A percentile compares a stretch with the other conserved stretches of the same genome.
Conservation (phyloP, 2,113 vertebrate genomes). For the Archilochus colubris region DNA sequence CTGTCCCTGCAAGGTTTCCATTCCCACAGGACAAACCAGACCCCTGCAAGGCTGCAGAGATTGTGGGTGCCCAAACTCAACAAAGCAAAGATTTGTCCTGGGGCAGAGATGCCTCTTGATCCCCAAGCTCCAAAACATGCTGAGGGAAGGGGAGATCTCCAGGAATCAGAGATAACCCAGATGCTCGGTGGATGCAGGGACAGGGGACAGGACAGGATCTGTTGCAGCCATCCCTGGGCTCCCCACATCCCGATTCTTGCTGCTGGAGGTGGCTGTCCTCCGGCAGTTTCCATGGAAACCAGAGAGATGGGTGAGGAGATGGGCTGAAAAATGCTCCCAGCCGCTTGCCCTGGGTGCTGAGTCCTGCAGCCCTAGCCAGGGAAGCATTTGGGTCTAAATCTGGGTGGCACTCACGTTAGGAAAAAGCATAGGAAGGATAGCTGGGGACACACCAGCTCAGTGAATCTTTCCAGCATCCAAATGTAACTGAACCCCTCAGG, state of each 20-base stretch:
- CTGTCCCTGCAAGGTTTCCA: not conserved
- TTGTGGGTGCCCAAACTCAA: not conserved
- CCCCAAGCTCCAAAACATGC: not conserved
- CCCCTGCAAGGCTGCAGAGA: not conserved
- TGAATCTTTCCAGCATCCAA: not conserved
- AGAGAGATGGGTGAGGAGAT: not conserved
- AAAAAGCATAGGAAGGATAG: not conserved
- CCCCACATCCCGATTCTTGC: not conserved
- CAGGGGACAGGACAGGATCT: not conserved
- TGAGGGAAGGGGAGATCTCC: not conserved
- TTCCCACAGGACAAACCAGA: not conserved
- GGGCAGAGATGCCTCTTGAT: not conserved
- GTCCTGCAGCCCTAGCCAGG: not conserved
- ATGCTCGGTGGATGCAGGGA: not conserved
- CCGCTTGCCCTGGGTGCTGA: fast-evolving
- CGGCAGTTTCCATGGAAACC: conserved; percentile 40
- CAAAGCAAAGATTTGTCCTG: not conserved
- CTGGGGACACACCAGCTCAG: not conserved
- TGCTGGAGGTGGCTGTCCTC: not conserved
- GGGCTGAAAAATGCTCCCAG: not conserved
- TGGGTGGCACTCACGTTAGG: not conserved
- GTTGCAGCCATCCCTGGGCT: not conserved
- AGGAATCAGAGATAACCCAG: not conserved
- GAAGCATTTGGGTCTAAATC: not conserved
- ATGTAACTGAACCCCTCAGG: not conserved